Base-by-base conservation (phyloP, 1,140 invertebrate species). In the Micrasema longulum region DNA sequence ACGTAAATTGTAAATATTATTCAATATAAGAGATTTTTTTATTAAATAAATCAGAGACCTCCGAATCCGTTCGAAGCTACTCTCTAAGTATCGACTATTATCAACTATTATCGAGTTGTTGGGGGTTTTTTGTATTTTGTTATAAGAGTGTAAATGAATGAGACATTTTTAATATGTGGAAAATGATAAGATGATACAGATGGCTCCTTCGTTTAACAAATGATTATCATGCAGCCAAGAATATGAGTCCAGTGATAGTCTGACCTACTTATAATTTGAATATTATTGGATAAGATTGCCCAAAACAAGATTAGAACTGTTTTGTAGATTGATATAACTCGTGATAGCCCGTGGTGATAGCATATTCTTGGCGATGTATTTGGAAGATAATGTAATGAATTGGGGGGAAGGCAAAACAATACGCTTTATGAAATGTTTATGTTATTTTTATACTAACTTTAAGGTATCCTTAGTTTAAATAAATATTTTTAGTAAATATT, bases 331-430 rank as follows among this genome's bases (percentile, higher is more conserved):
- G 26, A 31, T 31, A 31, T 47, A 47, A 16, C 16, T 47, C n/a
- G 43, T 47, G 43, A 47, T 9, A 47, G n/a, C 43, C 43, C 14
- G 23, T 53, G 23, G 22, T 31, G 11, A 31, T n/a, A n/a, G n/a
- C n/a, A 31, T 31, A 31, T 31, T 31, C 26, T 31, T 47, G 4
- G 43, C n/a, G n/a, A n/a, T n/a, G n/a, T n/a, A n/a, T n/a, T n/a
- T n/a, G n/a, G n/a, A 47, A n/a, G n/a, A 47, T 22, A 72, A 79
- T 66, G 31, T 7, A 38, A 66, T 3, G 48, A 50, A 53, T 80
- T 78, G 80, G 86, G 86, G n/a, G 86, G 85, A 87, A 87, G 84
- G 86, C 86, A 86, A 84, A 83, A 84, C 83, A 83, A 79, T 86
- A 87, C 85, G 85, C 85, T 87, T 87, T 81, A 65, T 4, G 7